Percentiles rank a stretch among this genome's conserved stretches.
These are phyloP conservation scores for Drosophila subsilvestris DNA, from an alignment of 2,888 invertebrate genomes.

Conservation along the genomic window DNA sequence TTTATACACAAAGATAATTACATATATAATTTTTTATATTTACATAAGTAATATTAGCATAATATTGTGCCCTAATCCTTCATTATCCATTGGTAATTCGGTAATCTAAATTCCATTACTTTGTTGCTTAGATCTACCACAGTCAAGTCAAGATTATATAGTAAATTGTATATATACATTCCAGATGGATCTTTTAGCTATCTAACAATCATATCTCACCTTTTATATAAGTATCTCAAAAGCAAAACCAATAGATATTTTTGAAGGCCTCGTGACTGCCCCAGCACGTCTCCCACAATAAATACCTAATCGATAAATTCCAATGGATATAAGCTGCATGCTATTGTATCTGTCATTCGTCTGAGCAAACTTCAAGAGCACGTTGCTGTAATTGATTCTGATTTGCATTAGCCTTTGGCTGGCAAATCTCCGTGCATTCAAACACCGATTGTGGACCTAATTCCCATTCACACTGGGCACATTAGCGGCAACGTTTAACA, in stretches of 20 bases:
- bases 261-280: neutral
- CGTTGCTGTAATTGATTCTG: slow-evolving; percentile 16
- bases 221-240: neutral
- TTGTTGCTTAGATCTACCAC: too few relatives aligned
- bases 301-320: slow-evolving; percentile 10
- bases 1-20: too few relatives aligned
- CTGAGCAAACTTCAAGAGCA: slow-evolving; percentile 7
- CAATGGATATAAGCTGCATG: slow-evolving; percentile 19
- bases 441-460: slow-evolving; percentile 39
- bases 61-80: too few relatives aligned
- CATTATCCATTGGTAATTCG: too few relatives aligned
- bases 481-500: slow-evolving; percentile 53
- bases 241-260: neutral
- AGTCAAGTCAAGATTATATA: too few relatives aligned
- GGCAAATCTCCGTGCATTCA: slow-evolving; percentile 8
- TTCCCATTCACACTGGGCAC: slow-evolving; percentile 37
- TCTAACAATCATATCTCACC: neutral
- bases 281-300: neutral
- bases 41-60: too few relatives aligned
- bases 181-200: too few relatives aligned
- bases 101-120: too few relatives aligned
- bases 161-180: too few relatives aligned
- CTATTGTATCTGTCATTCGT: slow-evolving; percentile 20
- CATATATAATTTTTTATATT: too few relatives aligned
- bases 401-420: slow-evolving; percentile 42